Evolutionary conservation across 1,140 invertebrate genomes (phyloP), one percentile per base, ranked within the genome.

Genomic region (Elymnias hypermnestra): DNA sequence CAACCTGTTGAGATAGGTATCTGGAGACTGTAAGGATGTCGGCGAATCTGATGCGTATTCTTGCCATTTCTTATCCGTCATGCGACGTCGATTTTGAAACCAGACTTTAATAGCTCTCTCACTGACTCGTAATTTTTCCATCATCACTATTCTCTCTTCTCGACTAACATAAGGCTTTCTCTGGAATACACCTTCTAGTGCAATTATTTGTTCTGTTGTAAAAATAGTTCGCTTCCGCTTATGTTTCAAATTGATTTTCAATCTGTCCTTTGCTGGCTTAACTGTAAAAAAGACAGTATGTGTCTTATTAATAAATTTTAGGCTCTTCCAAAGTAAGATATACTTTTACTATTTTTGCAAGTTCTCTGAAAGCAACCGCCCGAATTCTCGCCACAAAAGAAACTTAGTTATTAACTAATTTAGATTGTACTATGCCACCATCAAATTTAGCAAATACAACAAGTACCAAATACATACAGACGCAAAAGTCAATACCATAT

Each of bases 81-180:
- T 31, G 1, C 70, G 51, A 1, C 74, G 57, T 4, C 69, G 54
- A 36, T 76, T 79, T 50, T 74, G 72, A 25, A 79, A 79, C 75
- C 75, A 79, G 5, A 72, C 48, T 61, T 74, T 76, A 14, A 79
- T 64, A 3, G 57, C 38, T 43, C 51, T 67, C 12, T 76, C 68
- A 29, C 38, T 63, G 0, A 79, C n/a, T 9, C 66, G 42, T 13
- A 79, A 37, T n/a, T 47, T 53, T 1, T 71, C 29, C 19, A 43
- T 55, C 6, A 79, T 38, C 1, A 9, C 13, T 37, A 58, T 43
- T 25, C 69, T 53, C 17, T 71, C 69, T 37, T 63, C 53, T 8
- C 28, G 40, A 8, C 48, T 53, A 5, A 76, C 35, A 33, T 76
- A 72, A 0, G 57, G 69, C 13, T 58, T 65, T 7, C 45, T 63